Percentiles rank a stretch among this genome's conserved stretches.
Conservation (phyloP, 1,140 invertebrate genomes). For the Heliconius congener region DNA sequence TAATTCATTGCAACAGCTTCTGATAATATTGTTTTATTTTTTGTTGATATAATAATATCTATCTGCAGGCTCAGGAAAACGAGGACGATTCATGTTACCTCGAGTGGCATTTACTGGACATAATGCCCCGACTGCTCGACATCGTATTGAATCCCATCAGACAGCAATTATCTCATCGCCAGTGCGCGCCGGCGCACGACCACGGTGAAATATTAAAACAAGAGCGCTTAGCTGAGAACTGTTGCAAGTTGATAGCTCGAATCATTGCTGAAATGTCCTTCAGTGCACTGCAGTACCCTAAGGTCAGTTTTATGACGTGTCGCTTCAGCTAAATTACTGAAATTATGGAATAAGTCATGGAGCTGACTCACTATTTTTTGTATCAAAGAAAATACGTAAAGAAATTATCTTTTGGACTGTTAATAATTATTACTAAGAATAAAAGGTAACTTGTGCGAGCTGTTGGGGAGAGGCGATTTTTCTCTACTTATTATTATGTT, state of each 20-base stretch:
- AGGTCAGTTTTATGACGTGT: not conserved
- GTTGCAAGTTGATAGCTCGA: constrained; percentile 92
- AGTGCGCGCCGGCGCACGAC: constrained; percentile 65
- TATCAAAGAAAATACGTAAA: too few species aligned
- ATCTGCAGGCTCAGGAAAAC: constrained; percentile 36
- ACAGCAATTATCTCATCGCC: constrained; percentile 75
- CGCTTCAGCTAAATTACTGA: not conserved
- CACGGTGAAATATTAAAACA: constrained; percentile 65
- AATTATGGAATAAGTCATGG: not conserved
- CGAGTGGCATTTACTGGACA: constrained; percentile 91
- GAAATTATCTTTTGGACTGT: too few species aligned
- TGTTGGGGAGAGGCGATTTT: too few species aligned
- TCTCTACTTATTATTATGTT: too few species aligned
- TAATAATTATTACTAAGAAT: too few species aligned
- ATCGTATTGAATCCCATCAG: constrained; percentile 91
- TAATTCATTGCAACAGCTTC: not conserved
- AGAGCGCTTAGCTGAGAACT: constrained; percentile 86
- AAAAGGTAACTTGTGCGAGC: too few species aligned
- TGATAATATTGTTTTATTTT: constrained; percentile 4
- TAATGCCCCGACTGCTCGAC: constrained; percentile 90
- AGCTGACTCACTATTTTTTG: too few species aligned
- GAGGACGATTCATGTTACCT: constrained; percentile 47
- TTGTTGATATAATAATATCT: not conserved
- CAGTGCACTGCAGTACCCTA: constrained; percentile 81
- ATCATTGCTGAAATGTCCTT: constrained; percentile 94